Evolutionary conservation across 2,888 invertebrate species (phyloP), one percentile per base, ranked within the genome.

Genomic region (Orchesellides sinensis): DNA sequence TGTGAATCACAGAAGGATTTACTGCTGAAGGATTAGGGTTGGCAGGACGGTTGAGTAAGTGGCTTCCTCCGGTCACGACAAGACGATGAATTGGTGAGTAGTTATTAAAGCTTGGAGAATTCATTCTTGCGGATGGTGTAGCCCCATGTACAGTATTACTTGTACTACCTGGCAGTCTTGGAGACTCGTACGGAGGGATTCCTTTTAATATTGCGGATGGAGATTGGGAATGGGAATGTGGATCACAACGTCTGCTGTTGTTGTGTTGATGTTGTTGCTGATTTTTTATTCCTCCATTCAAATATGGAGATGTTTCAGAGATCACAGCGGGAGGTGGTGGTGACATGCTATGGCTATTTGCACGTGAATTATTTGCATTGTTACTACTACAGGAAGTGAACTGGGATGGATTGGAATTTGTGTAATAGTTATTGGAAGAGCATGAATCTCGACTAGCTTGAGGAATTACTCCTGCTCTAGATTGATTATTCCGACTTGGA

Each of bases 81-180:
- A 88, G 81, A 54, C 88, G 85, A 84, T 88, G 88, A 65, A 88
- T 88, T 17, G 88, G 88, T 6, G 88, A 88, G 69, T 88, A 88
- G 83, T 87, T 87, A 81, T 87, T 88, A 85, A 88, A 88, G 83
- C 87, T 86, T 8, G 88, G 88, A 56, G 86, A 87, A 73, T 83
- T 86, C 83, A 87, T 85, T 49, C 32, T 19, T 35, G 52, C 56
- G 17, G 40, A 19, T 25, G 65, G 56, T 23, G 27, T n/a, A 40
- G 40, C 40, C 40, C 5, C 32, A 14, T 40, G 40, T 40, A n/a
- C 40, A n/a, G n/a, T 65, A 65, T 63, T n/a, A n/a, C n/a, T n/a
- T n/a, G 32, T 32, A 32, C 10, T 79, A 66, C 21, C 63, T 19
- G 59, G 59, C 12, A 52, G 29, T 63, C 68, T 69, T 32, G 63